Evolutionary conservation across 2,797 vertebrate species (phyloP).

Genomic region (Orestias chungarensis): DNA sequence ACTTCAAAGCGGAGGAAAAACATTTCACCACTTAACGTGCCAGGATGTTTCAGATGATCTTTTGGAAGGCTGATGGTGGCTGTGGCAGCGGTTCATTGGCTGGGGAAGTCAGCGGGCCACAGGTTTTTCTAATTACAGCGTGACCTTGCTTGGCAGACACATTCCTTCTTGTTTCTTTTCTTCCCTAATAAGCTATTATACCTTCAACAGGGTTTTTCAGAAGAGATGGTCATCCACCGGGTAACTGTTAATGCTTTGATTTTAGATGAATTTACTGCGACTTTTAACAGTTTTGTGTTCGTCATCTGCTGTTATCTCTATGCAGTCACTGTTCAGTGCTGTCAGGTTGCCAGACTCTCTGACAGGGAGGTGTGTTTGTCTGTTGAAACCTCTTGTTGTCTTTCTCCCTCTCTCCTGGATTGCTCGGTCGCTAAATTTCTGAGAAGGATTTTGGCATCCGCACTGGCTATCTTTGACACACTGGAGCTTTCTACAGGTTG

Average conservation of each 20-base stretch:
- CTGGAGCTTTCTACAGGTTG: slow-evolving; percentile 65
- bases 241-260: slow-evolving; percentile 10
- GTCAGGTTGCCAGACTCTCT: slow-evolving; percentile 50
- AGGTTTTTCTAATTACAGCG: slow-evolving; percentile 71
- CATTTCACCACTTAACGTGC: slow-evolving; percentile 63
- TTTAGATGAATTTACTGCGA: slow-evolving; percentile 32
- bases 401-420: slow-evolving; percentile 32
- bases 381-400: slow-evolving; percentile 43
- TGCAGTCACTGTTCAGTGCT: slow-evolving; percentile 36
- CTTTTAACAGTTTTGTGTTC: slow-evolving; percentile 30
- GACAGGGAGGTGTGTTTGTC: slow-evolving; percentile 47
- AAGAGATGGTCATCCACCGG: slow-evolving; percentile 9
- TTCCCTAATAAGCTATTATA: slow-evolving; percentile 42
- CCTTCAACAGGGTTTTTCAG: slow-evolving; percentile 24
- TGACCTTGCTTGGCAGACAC: slow-evolving; percentile 58
- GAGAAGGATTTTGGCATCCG: slow-evolving; percentile 58
- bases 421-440: slow-evolving; percentile 51
- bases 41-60: slow-evolving; percentile 47
- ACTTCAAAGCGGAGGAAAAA: slow-evolving; percentile 64
- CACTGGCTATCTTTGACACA: slow-evolving; percentile 55
- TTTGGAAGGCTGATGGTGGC: slow-evolving; percentile 60
- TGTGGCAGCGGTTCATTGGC: slow-evolving; percentile 55
- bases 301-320: slow-evolving; percentile 28
- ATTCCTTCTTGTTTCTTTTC: slow-evolving; percentile 57
- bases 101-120: slow-evolving; percentile 63